Evolutionary conservation across 1,140 invertebrate species (phyloP), one percentile per base, ranked within the genome.

Genomic region (Adelges cooleyi): DNA sequence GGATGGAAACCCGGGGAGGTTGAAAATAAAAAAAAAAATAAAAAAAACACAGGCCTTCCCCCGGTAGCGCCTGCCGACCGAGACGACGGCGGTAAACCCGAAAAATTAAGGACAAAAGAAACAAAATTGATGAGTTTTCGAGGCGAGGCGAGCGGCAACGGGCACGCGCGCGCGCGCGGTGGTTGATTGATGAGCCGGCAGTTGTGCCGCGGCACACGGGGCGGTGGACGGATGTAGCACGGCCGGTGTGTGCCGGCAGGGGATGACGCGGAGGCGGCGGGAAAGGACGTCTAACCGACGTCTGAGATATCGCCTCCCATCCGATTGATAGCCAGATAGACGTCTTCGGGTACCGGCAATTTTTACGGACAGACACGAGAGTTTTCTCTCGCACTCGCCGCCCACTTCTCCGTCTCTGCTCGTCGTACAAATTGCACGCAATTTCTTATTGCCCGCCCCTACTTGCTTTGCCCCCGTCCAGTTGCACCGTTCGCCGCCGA

Each of bases 281-380:
- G 29, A 33, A 11, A 33, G 29, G 11, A 11, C 36, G 36, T 59
- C 54, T 59, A 59, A 59, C 54, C 54, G 54, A 59, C 54, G 38
- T 59, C 54, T 59, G 54, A 59, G 40, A 59, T 59, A 59, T 59
- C 54, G 38, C 40, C 54, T 44, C 22, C 54, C 54, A 59, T 59
- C 54, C 54, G 54, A 59, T 59, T 59, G 54, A 59, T 59, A 59
- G 54, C 38, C n/a, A n/a, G 54, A 59, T 59, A 59, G 54, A 59
- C 54, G 54, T 59, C 54, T 59, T 44, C 54, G 54, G 40, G 25
- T 59, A 59, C 54, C 38, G 54, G 54, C 54, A 59, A 59, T 59
- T 59, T 59, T 59, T 59, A 59, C 54, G 54, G 54, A 27, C 52
- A 54, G 52, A 54, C 54, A 18, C 53, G 53, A 44, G 38, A 20